Percentiles rank a stretch among this genome's conserved stretches.
phyloP scores from a whole-genome alignment of 2,888 invertebrate species.

The Catocala fraxini region DNA sequence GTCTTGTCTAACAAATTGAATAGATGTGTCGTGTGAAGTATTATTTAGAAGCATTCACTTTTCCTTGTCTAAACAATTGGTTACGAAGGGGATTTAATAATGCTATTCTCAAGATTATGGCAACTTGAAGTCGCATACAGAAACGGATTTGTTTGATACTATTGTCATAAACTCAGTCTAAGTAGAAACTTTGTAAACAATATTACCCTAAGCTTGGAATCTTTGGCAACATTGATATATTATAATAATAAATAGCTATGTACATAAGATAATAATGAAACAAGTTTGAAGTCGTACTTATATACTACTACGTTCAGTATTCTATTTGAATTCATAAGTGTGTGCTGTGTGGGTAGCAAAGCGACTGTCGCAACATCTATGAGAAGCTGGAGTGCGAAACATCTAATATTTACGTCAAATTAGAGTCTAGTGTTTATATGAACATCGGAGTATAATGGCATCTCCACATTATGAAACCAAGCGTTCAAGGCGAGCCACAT shows the following conservation, averaged over 20 bases:
- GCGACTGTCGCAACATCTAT: conserved; percentile 60
- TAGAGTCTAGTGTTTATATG: conserved; percentile 66
- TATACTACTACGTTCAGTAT: conserved; percentile 12
- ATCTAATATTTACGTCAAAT: conserved; percentile 64
- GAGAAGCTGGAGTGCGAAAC: conserved; percentile 58
- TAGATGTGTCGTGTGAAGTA: conserved; percentile 53
- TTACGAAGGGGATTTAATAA: conserved; percentile 49
- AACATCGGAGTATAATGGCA: conserved; percentile 67
- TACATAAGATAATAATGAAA: not conserved
- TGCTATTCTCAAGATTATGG: conserved; percentile 47
- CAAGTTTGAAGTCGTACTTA: not conserved
- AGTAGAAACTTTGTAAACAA: no score
- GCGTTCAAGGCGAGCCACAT: conserved; percentile 78
- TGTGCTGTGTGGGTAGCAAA: conserved; percentile 59
- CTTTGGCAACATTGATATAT: no score
- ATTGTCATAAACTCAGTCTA: conserved; percentile 9
- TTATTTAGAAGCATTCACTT: conserved; percentile 53
- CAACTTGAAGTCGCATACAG: conserved; percentile 35
- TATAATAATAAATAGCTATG: no score
- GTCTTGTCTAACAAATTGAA: conserved; percentile 48
- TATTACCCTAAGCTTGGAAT: not conserved
- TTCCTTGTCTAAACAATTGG: conserved; percentile 59
- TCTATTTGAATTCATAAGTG: conserved; percentile 50
- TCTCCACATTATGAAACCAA: conserved; percentile 75
- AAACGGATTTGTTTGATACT: conserved; percentile 27